phyloP scores from a whole-genome alignment of 1,140 invertebrate species.

The Drosophila asahinai region DNA sequence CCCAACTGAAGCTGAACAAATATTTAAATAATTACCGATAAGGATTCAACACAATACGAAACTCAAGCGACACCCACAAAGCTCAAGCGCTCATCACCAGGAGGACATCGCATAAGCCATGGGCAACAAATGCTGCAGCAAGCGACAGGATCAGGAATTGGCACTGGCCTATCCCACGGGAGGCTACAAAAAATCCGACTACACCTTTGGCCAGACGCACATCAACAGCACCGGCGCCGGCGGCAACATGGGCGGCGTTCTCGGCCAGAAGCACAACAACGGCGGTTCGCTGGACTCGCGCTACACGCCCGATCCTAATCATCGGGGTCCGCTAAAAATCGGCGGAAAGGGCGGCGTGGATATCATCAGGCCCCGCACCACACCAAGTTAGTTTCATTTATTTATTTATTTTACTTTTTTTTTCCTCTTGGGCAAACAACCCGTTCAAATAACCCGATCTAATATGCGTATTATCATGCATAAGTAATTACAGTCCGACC shows the following conservation, averaged over 20 bases:
- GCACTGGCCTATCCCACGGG: constrained; percentile 87
- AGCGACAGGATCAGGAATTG: constrained; percentile 90
- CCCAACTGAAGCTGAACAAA: constrained; percentile 49
- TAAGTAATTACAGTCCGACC: constrained; percentile 41
- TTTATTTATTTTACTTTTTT: background rate
- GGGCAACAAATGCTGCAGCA: constrained; percentile 88
- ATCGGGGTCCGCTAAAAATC: constrained; percentile 87
- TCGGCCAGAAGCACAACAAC: constrained; percentile 87
- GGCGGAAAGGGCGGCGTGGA: constrained; percentile 88
- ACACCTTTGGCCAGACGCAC: constrained; percentile 85
- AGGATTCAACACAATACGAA: constrained; percentile 5
- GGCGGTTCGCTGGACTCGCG: constrained; percentile 90
- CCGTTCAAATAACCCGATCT: background rate
- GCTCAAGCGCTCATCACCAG: constrained; percentile 9
- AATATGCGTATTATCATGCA: constrained; percentile 24
- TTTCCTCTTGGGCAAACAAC: background rate
- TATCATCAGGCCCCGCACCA: constrained; percentile 89
- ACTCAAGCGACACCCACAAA: constrained; percentile 5
- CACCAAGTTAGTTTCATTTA: constrained; percentile 87
- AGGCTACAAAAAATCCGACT: constrained; percentile 89
- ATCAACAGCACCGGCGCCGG: constrained; percentile 69
- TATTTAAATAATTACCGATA: constrained; percentile 14
- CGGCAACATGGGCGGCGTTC: constrained; percentile 53
- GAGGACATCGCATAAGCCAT: constrained; percentile 46
- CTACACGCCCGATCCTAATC: constrained; percentile 92